A percentile compares a stretch with the other conserved stretches of the same genome.
Evolutionary conservation across 2,797 vertebrate genomes (phyloP).

Genomic region (Ficedula albicollis): DNA sequence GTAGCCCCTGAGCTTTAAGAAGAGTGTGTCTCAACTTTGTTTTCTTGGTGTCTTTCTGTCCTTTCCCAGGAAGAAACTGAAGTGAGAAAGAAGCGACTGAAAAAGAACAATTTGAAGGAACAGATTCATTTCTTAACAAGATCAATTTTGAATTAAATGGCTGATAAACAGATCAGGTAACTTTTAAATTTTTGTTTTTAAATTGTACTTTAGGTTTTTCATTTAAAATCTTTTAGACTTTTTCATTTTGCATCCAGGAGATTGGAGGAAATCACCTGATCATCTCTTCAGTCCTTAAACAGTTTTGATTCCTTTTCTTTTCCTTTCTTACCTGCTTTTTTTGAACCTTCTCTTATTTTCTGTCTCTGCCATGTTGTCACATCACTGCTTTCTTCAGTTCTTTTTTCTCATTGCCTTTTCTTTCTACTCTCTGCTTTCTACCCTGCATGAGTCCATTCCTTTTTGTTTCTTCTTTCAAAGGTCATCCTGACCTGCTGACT

Average conservation of each 20-base stretch:
- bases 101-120: neutral
- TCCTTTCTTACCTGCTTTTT: neutral
- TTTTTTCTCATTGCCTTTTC: neutral
- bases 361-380: neutral
- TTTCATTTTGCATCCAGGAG: neutral
- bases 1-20: neutral
- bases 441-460: neutral
- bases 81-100: constrained; percentile 6
- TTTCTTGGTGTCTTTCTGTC: constrained; percentile 11
- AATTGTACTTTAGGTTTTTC: neutral
- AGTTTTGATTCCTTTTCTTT: neutral
- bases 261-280: neutral
- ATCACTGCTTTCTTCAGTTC: neutral
- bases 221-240: neutral
- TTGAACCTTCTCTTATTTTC: neutral
- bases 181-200: neutral
- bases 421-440: neutral
- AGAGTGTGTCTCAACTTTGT: neutral
- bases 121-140: constrained; percentile 52
- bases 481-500: constrained; percentile 33
- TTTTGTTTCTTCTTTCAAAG: constrained; percentile 16
- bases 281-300: neutral
- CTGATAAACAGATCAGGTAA: constrained; percentile 81
- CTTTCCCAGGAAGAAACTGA: constrained; percentile 44
- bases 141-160: constrained; percentile 76